Base-by-base conservation (phyloP, 2,113 vertebrate species). In the Mellivora capensis region DNA sequence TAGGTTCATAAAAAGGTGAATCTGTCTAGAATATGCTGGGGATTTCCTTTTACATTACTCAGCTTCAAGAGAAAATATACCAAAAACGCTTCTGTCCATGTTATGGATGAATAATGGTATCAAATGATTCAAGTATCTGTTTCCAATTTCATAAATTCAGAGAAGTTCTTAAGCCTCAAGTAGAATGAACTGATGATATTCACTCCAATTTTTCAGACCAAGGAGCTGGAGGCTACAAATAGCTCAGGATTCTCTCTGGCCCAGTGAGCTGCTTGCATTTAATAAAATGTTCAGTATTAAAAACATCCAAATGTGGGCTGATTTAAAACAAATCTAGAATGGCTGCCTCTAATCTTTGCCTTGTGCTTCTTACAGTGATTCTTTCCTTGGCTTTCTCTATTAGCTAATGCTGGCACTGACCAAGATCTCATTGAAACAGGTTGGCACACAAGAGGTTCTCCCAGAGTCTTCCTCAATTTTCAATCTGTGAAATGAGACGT, bases 191-290 rank as follows among this genome's bases (percentile, higher is more conserved):
- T 94, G 93, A 94, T 94, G 93, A 94, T 92, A 96, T 44, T 94
- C 95, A 92, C 49, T 98, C 90, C 39, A 96, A 94, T 98, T 97
- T 98, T 95, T 98, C 96, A 96, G 94, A 96, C 93, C 92, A 97
- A 23, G 79, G 92, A 86, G 52, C 96, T 98, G 64, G 84, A 97
- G 81, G 85, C 87, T 72, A 91, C 5, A 37, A 87, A 96, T 80
- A 93, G 77, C 84, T 98, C 20, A 44, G 83, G 85, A 97, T 95
- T 97, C 90, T 97, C 84, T 71, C 34, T 96, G 76, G 87, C 42
- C 95, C 92, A 96, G 42, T 96, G 59, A 82, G 14, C 67, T 93
- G 81, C 77, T 96, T 94, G 61, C 82, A 89, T 94, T 97, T 96
- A 97, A 97, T 97, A 98, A 97, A 96, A 89, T 95, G 59, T 85